Conservation (phyloP, 2,797 vertebrate genomes). For the Coregonus sp. region DNA sequence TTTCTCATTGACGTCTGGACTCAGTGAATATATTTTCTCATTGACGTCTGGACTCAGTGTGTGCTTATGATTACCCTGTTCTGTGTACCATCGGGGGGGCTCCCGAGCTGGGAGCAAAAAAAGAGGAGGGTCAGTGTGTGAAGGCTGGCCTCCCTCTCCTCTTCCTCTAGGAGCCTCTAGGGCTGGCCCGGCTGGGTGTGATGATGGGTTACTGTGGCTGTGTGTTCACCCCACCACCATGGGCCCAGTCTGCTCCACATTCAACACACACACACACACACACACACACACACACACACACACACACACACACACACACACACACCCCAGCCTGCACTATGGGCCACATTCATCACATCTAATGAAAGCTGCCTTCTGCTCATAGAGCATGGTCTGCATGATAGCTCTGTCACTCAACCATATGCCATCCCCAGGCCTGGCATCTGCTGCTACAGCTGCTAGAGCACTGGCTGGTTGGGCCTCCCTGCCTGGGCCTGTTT, state of each 20-base stretch:
- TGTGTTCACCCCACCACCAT: background rate
- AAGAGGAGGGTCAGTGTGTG: constrained; percentile 25
- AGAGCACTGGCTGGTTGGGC: background rate
- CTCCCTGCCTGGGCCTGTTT: no score
- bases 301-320: background rate
- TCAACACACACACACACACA: background rate
- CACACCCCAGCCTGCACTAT: constrained; percentile 34
- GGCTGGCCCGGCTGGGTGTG: constrained; percentile 32
- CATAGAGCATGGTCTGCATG: constrained; percentile 58
- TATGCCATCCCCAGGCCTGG: constrained; percentile 65
- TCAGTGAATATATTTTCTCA: no score
- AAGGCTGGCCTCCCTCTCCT: no score
- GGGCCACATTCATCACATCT: constrained; percentile 65
- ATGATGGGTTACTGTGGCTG: constrained; percentile 41
- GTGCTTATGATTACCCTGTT: constrained; percentile 56
- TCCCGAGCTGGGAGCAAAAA: constrained; percentile 47
- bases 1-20: background rate
- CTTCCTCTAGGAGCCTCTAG: no score
- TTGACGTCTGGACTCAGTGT: background rate
- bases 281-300: no score
- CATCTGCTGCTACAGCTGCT: constrained; percentile 57
- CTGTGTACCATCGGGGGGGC: constrained; percentile 60
- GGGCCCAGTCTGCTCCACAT: background rate
- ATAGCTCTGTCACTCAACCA: constrained; percentile 71
- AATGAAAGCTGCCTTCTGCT: constrained; percentile 68